phyloP scores from a whole-genome alignment of 2,888 invertebrate genomes.

The Polymixis lichenea region DNA sequence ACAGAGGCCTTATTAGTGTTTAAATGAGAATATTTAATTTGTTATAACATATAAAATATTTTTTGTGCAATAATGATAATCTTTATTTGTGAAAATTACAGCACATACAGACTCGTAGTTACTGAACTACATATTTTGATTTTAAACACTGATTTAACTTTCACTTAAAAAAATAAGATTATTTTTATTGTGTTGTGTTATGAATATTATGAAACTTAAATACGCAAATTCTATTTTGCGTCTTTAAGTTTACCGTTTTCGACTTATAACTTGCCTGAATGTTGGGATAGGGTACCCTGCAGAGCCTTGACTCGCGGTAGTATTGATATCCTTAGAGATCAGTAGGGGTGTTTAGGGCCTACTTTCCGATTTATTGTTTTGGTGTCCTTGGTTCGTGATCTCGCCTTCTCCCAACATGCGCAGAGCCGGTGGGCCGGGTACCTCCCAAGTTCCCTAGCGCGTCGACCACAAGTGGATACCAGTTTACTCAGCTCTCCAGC shows the following conservation, averaged over 20 bases:
- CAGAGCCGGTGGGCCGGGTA: constrained; percentile 93
- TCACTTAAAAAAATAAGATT: constrained; percentile 50
- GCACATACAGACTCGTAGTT: background rate
- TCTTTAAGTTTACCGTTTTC: constrained; percentile 74
- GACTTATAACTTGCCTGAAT: constrained; percentile 95
- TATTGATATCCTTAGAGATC: constrained; percentile 63
- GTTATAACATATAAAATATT: constrained; percentile 4
- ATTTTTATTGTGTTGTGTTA: constrained; percentile 61
- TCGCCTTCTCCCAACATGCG: constrained; percentile 90
- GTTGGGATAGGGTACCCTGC: constrained; percentile 99
- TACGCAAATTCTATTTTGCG: constrained; percentile 79
- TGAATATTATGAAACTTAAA: constrained; percentile 69
- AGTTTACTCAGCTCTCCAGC: constrained; percentile 86
- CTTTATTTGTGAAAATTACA: constrained; percentile 33
- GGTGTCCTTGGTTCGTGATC: constrained; percentile 79
- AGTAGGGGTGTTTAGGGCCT: constrained; percentile 75
- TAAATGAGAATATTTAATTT: constrained; percentile 46
- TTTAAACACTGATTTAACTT: background rate
- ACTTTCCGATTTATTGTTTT: constrained; percentile 61
- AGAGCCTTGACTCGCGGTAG: constrained; percentile 87
- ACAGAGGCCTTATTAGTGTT: background rate
- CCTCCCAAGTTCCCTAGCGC: constrained; percentile 92
- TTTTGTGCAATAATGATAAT: constrained; percentile 65
- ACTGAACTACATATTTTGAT: constrained; percentile 25
- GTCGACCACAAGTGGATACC: constrained; percentile 91